Base-by-base conservation (phyloP, 2,113 vertebrate genomes). In the Labrus mixtus region DNA sequence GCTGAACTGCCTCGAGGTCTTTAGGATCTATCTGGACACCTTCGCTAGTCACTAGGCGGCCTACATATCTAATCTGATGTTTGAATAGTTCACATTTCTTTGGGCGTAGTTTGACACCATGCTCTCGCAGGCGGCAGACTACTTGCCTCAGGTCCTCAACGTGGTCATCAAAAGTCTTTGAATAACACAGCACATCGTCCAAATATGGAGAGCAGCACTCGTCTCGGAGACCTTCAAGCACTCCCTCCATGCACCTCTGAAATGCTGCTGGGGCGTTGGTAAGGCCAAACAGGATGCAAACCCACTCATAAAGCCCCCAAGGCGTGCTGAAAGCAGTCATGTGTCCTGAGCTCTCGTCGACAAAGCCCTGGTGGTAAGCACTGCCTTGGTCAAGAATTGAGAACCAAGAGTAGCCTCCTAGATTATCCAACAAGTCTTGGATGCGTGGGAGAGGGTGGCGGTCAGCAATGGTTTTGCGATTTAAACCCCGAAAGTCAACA, bases 301-400 rank as follows among this genome's bases (percentile, higher is more conserved):
- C 8, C 68, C 80, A 78, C 12, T 82, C 56, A 3, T 82, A 68
- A 0, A 79, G 11, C 0, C 69, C 63, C 63, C 25, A 79, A 0
- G 56, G 57, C 0, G 56, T 79, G 39, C 48, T 82, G 8, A 82
- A 82, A 0, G 36, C 43, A 1, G 74, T 82, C 2, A 66, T 0
- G 3, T 72, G 29, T 15, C 67, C 45, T 0, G 56, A 78, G 0
- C 4, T 17, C 10, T 43, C 51, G 8, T 43, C 37, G 0, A 83
- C 46, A 39, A 82, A 82, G 0, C 68, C 63, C 11, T 78, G 80
- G 1, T 78, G 56, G 3, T 78, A 64, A 0, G 68, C 68, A 22
- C 57, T 65, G 4, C 68, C 60, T 39, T 77, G 73, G 12, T 82
- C 61, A 0, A 68, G 15, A 0, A 81, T 82, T 0, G 62, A 73